Evolutionary conservation across 2,113 vertebrate genomes (phyloP), one percentile per base, ranked within the genome.

Genomic region (Galemys pyrenaicus): DNA sequence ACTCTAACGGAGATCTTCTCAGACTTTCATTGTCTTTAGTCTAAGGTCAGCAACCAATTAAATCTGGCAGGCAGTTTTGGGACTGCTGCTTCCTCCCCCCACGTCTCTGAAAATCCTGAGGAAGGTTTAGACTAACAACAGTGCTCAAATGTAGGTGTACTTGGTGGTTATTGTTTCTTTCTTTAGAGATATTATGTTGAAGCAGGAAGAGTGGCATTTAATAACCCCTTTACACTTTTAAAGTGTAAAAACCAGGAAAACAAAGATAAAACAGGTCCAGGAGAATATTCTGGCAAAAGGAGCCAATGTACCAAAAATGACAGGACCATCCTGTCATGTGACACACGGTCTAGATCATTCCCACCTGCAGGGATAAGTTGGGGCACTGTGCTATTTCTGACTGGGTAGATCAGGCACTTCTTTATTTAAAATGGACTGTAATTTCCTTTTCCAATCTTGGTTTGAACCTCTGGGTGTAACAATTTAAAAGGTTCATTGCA

Each of bases 391-490:
- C 62, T 39, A 78, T 95, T 97, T 92, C 67, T 56, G 67, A 77
- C 81, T 74, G 68, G 30, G 78, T 49, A 35, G 41, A 41, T 74
- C 30, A 58, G 56, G 12, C 35, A 41, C 32, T 32, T 35, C 26
- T 81, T 83, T 84, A 74, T 56, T 92, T 85, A 85, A 67, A 92
- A 49, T 78, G 81, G 16, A 22, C 62, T 94, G 11, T 94, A 81
- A 84, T 92, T 92, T 91, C n/a, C 73, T 85, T 95, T 95, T 56
- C 87, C 80, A 58, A 89, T 83, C 39, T 71, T 79, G 62, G 30
- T 77, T 94, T 96, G 80, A 56, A 70, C 30, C 26, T 74, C 12
- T 17, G 81, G 62, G 19, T 37, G 12, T 58, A 56, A 24, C 58
- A 37, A 6, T 83, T 92, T 74, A 79, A 74, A 58, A 75, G 19